These are phyloP conservation scores for Urosaurus nigricauda DNA, from an alignment of 2,797 vertebrate species.

Conservation along the genomic window DNA sequence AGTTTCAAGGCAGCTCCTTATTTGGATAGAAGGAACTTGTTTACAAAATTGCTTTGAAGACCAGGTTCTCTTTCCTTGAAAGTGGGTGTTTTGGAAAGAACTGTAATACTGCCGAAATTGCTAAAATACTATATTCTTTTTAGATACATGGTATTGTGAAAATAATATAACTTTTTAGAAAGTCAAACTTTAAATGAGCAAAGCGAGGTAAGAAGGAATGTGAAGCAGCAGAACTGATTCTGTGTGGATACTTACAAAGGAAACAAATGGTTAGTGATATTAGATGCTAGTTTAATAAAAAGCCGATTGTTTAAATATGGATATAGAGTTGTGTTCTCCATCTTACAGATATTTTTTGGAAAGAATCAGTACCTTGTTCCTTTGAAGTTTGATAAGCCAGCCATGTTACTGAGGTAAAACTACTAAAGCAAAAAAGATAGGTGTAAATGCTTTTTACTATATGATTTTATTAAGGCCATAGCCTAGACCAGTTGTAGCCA, in stretches of 20 bases:
- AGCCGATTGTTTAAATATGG: conserved; percentile 19
- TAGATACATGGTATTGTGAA: not conserved
- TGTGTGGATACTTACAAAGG: not conserved
- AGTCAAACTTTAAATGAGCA: conserved; percentile 23
- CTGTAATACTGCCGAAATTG: conserved; percentile 33
- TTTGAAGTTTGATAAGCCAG: accelerated
- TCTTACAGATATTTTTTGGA: not conserved
- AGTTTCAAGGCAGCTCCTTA: conserved; percentile 76
- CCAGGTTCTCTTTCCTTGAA: conserved; percentile 58
- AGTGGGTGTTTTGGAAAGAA: conserved; percentile 36
- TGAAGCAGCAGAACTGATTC: not conserved
- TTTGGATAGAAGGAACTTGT: conserved; percentile 73
- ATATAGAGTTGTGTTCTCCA: accelerated
- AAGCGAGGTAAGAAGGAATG: conserved; percentile 18
- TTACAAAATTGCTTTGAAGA: conserved; percentile 65
- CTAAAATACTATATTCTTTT: conserved; percentile 30
- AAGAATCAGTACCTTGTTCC: not conserved
- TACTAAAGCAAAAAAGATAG: not conserved
- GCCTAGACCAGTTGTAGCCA: not conserved
- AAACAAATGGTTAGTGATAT: not conserved
- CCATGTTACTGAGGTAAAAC: accelerated
- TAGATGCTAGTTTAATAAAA: not conserved
- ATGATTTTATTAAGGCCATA: not conserved
- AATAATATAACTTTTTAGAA: not conserved
- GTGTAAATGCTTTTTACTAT: not conserved